Conservation (phyloP, 2,797 vertebrate species). For the Spizella passerina region DNA sequence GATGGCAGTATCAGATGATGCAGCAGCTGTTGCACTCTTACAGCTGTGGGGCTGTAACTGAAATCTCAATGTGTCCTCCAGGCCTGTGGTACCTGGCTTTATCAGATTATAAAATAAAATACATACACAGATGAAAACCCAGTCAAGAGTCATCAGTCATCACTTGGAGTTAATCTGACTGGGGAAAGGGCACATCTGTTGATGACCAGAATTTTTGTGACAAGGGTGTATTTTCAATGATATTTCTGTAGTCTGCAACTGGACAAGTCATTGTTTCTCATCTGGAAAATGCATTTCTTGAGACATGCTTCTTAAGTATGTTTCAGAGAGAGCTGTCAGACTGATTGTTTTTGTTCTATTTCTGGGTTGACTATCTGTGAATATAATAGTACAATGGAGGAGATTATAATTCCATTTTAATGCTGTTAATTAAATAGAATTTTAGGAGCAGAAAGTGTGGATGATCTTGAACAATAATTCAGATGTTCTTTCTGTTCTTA, state of each 20-base stretch:
- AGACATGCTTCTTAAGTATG: background rate
- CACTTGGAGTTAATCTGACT: background rate
- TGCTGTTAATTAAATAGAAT: background rate
- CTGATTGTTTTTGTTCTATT: background rate
- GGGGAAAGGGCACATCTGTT: background rate
- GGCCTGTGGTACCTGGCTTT: background rate
- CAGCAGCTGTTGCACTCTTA: background rate
- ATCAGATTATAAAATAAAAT: background rate
- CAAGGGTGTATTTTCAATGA: background rate
- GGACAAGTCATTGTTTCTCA: background rate
- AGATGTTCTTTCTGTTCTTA: background rate
- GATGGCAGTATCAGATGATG: background rate
- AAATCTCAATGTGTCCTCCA: background rate
- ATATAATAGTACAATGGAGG: background rate
- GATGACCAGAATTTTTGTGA: background rate
- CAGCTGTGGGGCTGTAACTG: background rate
- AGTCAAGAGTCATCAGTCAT: background rate
- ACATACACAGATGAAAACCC: background rate
- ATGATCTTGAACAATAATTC: background rate
- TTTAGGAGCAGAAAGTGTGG: background rate
- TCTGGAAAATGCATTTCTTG: background rate
- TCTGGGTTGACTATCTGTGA: background rate
- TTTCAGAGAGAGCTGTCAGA: background rate
- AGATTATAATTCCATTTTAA: background rate
- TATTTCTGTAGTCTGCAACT: rapidly evolving